phyloP scores from a whole-genome alignment of 23 tunicate species.

The Botrylloides violaceus region DNA sequence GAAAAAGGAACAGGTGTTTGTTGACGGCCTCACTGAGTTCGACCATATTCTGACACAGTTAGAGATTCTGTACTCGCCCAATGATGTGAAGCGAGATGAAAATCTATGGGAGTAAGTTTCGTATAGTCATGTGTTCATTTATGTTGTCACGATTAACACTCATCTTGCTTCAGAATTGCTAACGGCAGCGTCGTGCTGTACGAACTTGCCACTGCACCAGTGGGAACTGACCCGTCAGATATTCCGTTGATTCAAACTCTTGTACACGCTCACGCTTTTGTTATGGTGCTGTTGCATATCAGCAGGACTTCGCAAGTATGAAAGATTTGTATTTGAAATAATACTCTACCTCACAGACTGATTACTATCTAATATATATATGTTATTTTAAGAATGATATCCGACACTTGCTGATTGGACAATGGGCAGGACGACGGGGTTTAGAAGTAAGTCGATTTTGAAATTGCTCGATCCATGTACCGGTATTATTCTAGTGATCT shows the following conservation, averaged over 20 bases:
- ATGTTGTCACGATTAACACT: neutral
- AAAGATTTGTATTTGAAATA: neutral
- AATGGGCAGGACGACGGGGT: constrained; percentile 75
- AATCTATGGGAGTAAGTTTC: constrained; percentile 15
- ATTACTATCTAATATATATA: neutral
- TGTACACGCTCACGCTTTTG: constrained; percentile 83
- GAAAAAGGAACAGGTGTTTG: constrained; percentile 46
- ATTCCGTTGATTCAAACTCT: constrained; percentile 49
- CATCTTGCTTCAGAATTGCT: neutral
- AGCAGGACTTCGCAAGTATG: constrained; percentile 72
- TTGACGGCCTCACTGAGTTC: constrained; percentile 54
- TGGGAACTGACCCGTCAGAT: constrained; percentile 29
- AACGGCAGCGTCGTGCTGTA: constrained; percentile 59
- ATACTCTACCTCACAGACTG: neutral
- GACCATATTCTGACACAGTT: constrained; percentile 35
- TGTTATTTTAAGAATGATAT: constrained; percentile 68
- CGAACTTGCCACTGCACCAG: constrained; percentile 47
- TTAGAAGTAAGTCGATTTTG: constrained; percentile 43
- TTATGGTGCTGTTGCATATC: constrained; percentile 55
- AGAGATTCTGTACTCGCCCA: constrained; percentile 25
- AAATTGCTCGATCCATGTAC: too few species aligned
- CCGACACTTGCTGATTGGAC: constrained; percentile 45
- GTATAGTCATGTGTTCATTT: neutral
- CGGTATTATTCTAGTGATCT: too few species aligned
- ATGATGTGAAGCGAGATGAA: constrained; percentile 4